Base-by-base conservation (phyloP, 2,888 invertebrate species). In the Lacanobia oleracea region DNA sequence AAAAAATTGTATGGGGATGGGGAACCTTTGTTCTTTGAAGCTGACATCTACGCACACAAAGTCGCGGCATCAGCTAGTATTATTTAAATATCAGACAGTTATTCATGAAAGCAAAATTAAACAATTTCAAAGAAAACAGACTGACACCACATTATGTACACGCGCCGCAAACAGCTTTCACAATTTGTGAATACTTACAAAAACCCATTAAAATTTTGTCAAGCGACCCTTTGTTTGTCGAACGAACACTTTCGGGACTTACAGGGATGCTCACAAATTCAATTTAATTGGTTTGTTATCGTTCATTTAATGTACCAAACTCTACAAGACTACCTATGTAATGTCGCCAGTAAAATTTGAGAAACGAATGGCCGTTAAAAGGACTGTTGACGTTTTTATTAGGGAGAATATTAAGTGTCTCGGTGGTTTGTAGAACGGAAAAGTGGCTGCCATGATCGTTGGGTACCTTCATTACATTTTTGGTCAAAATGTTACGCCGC, bases 121-220 rank as follows among this genome's bases (percentile, higher is more conserved):
- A 16, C 12, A 51, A 10, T 63, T 66, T 53, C 66, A 75, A 45
- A 64, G 21, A 75, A n/a, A 37, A 65, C 75, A 1, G 2, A 48
- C 74, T n/a, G 40, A 4, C 16, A 37, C 10, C 12, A 14, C 21
- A 21, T 67, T 14, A 21, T 18, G 33, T 63, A 50, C 65, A 63
- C 16, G 48, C 45, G 1, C 48, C 62, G 33, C 23, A 23, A 65
- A 81, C 72, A 69, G 59, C 61, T 63, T 63, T 72, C 23, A 63
- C n/a, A 82, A 69, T 78, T 72, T 56, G 33, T 59, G n/a, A 78
- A 66, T 77, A 27, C 61, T 33, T 57, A 45, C 59, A 50, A 43
- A 72, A 66, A 63, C 51, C 68, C 79, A 78, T 79, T 78, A 75
- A 56, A 43, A 37, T 65, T 66, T 80, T 63, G 23, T 33, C 53